Percentiles rank a stretch among this genome's conserved stretches.
Conservation (phyloP, 2,113 vertebrate genomes). For the Albula glossodonta region DNA sequence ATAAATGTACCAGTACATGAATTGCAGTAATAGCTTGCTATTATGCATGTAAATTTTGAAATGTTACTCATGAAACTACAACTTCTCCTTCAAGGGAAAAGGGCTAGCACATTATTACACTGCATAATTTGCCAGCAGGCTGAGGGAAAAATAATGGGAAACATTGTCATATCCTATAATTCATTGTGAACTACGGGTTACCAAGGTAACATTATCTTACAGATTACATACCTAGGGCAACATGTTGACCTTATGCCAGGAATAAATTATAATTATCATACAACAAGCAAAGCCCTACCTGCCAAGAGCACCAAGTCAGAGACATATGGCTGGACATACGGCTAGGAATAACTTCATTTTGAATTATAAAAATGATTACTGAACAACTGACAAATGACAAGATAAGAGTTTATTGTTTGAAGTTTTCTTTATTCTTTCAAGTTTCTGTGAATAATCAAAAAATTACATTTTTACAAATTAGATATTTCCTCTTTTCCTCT, state of each 20-base stretch:
- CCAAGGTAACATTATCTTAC: too few relatives aligned
- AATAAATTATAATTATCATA: not conserved
- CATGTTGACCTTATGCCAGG: not conserved
- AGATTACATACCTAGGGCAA: not conserved
- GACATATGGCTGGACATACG: constrained; percentile 4
- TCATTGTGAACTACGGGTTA: too few relatives aligned
- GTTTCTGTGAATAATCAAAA: not conserved
- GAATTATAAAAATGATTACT: not conserved
- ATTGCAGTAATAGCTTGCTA: too few relatives aligned
- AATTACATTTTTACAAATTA: not conserved
- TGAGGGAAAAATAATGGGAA: not conserved
- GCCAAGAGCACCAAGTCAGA: not conserved
- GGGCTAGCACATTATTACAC: not conserved
- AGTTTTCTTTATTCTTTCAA: not conserved
- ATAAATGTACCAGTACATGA: too few relatives aligned
- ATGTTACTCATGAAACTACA: not conserved
- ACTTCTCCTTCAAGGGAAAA: not conserved
- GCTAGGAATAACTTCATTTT: not conserved
- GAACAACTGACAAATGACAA: not conserved
- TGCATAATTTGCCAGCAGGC: not conserved
- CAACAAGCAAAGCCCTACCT: not conserved
- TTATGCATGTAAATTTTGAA: not conserved
- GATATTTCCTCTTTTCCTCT: not conserved
- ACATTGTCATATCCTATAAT: too few relatives aligned
- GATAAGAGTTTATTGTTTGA: not conserved